Conservation (phyloP, 53 echinoderm and acorn worm species). For the Astropecten irregularis region DNA sequence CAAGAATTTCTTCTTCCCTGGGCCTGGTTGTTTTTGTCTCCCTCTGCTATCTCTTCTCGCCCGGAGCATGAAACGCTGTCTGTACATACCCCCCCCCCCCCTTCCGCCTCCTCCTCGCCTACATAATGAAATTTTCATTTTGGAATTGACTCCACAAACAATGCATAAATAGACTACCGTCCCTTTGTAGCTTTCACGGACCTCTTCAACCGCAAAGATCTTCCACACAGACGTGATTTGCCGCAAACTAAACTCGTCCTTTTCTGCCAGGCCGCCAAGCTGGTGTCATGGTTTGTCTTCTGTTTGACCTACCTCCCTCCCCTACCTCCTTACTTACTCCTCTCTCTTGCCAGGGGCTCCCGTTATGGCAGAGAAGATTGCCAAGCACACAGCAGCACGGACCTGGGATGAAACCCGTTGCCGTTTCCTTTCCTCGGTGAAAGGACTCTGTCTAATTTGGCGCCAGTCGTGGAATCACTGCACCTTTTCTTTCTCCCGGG, state of each 20-base stretch:
- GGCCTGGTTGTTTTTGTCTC: background rate
- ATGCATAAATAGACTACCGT: too few species aligned
- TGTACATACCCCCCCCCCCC: background rate
- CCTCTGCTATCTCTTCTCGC: too few species aligned
- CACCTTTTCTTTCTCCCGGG: too few species aligned
- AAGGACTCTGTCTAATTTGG: too few species aligned
- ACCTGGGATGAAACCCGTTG: too few species aligned
- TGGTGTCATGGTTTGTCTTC: too few species aligned
- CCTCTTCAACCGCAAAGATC: background rate
- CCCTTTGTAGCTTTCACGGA: background rate
- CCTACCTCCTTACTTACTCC: background rate
- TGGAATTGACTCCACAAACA: conserved; percentile 14
- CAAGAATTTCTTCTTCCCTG: background rate
- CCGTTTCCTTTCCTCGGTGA: too few species aligned
- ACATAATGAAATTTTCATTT: conserved; percentile 41
- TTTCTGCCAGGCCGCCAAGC: background rate
- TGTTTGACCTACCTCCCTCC: too few species aligned
- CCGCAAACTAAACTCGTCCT: background rate
- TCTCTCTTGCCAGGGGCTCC: background rate
- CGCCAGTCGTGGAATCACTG: too few species aligned
- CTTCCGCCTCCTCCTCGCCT: background rate
- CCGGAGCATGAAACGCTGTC: background rate
- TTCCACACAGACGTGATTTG: background rate
- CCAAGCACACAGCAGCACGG: too few species aligned
- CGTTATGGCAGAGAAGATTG: too few species aligned